Conservation (phyloP, 2,797 vertebrate genomes). For the Emydoidea blandingii region DNA sequence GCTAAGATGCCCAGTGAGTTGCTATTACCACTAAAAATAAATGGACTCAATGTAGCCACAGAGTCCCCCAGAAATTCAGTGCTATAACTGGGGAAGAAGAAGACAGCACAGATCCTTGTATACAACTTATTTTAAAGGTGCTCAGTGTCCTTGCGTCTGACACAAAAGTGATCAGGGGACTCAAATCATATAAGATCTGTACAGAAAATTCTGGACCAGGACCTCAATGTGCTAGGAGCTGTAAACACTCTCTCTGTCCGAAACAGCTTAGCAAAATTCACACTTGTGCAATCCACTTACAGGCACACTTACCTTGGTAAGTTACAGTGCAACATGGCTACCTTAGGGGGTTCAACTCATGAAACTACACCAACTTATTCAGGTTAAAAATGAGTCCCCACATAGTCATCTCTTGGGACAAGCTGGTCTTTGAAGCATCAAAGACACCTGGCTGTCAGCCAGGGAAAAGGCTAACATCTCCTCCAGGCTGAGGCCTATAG, state of each 20-base stretch:
- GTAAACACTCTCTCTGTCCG: background rate
- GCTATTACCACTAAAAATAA: background rate
- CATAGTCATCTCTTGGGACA: background rate
- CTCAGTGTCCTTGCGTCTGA: background rate
- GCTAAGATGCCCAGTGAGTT: too few relatives aligned
- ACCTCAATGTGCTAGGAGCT: accelerated
- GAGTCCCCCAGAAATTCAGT: background rate
- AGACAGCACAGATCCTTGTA: background rate
- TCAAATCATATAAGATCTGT: background rate
- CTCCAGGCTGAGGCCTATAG: background rate
- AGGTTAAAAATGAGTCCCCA: background rate
- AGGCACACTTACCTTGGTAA: background rate
- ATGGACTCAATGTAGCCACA: background rate
- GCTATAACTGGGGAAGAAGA: background rate
- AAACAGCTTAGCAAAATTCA: background rate
- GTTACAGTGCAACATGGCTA: background rate
- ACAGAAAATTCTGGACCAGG: background rate
- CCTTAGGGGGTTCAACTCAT: background rate
- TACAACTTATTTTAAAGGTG: background rate
- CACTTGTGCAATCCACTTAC: background rate
- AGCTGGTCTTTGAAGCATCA: background rate
- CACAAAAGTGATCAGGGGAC: background rate
- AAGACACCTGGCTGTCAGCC: background rate
- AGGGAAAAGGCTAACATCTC: background rate
- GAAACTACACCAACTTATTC: background rate